Evolutionary conservation across 1,140 invertebrate species (phyloP), one percentile per base, ranked within the genome.

Genomic region (Leucophenga varia): DNA sequence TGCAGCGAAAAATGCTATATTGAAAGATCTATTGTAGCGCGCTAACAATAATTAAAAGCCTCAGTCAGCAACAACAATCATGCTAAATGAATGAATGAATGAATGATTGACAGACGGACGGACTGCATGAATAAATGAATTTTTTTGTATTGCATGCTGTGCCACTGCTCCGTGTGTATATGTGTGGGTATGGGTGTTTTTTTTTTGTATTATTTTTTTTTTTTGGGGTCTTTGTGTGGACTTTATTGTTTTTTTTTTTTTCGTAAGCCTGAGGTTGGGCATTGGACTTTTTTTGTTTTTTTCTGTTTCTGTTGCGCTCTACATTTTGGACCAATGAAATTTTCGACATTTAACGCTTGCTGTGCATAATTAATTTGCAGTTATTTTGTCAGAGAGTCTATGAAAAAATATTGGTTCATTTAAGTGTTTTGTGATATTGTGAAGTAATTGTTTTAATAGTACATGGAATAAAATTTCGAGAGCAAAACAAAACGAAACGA

Each of bases 311-410:
- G 39, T 36, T 25, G 49, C 48, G n/a, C n/a, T n/a, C n/a, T n/a
- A n/a, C n/a, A n/a, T n/a, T n/a, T n/a, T n/a, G 54, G 48, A 43
- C 50, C 55, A 49, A 18, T 13, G 32, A 13, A 13, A 16, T 35
- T 9, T 3, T 10, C 17, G 47, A 20, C n/a, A 32, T 41, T 39
- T 25, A 47, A 17, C 61, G 55, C 54, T 67, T 67, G 63, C 67
- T 67, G 63, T 63, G 63, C 63, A 67, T 67, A 67, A 67, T 67
- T 67, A 67, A 67, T 67, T 67, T 52, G 59, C 54, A 58, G 55
- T 59, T 59, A 51, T 52, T 59, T 51, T 47, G 50, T 43, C 52
- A 46, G 46, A 47, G 43, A 54, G 35, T 42, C 51, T 52, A 47
- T 57, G 51, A 42, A 35, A n/a, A n/a, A n/a, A n/a, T n/a, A n/a